A percentile compares a stretch with the other conserved stretches of the same genome.
Conservation (phyloP, 2,113 vertebrate species). For the Tachysurus fulvidraco region DNA sequence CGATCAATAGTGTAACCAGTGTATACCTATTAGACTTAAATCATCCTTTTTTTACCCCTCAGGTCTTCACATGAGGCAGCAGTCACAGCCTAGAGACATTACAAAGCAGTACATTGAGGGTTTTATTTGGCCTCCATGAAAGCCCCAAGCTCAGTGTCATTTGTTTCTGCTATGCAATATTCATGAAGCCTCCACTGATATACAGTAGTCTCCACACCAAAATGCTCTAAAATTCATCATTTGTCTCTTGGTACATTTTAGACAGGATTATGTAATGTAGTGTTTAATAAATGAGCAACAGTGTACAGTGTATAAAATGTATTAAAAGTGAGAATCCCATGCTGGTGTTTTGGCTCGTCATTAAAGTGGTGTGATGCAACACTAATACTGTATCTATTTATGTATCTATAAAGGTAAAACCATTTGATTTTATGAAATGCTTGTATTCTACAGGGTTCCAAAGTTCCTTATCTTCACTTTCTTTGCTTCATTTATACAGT, state of each 20-base stretch:
- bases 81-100: conserved; percentile 41
- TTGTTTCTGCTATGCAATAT: conserved; percentile 80
- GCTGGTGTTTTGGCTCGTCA: conserved; percentile 29
- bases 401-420: background rate
- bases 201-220: conserved; percentile 54
- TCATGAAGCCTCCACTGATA: conserved; percentile 50
- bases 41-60: conserved; percentile 54
- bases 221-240: conserved; percentile 61
- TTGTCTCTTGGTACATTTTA: conserved; percentile 75
- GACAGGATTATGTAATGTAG: conserved; percentile 75
- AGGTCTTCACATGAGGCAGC: conserved; percentile 35
- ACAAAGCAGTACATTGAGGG: conserved; percentile 27
- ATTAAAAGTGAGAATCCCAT: conserved; percentile 54
- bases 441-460: background rate
- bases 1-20: conserved; percentile 48
- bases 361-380: background rate
- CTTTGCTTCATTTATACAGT: too few relatives aligned
- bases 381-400: background rate
- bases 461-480: too few relatives aligned
- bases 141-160: conserved; percentile 19
- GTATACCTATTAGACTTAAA: conserved; percentile 21
- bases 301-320: conserved; percentile 82
- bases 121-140: conserved; percentile 42
- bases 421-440: background rate
- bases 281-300: conserved; percentile 77